A percentile compares a stretch with the other conserved stretches of the same genome.
Conservation (phyloP, 2,113 vertebrate species). For the Poecile atricapillus region DNA sequence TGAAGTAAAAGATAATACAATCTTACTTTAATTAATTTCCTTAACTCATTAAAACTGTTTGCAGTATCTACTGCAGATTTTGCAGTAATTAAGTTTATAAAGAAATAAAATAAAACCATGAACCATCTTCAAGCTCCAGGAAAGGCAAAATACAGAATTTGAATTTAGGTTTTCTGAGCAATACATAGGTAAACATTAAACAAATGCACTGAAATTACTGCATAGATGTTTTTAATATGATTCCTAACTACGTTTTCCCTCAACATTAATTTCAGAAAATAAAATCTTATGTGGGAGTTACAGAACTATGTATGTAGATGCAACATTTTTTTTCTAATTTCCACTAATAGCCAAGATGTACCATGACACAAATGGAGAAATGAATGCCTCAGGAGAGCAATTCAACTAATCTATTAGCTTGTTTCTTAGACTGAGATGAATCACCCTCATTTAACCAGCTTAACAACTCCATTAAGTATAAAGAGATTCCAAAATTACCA, state of each 20-base stretch:
- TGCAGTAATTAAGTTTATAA: background rate
- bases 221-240: background rate
- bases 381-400: background rate
- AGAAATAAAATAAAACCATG: background rate
- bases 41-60: background rate
- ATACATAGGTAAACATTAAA: background rate
- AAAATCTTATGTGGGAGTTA: background rate
- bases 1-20: conserved; percentile 5
- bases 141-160: background rate
- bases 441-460: background rate
- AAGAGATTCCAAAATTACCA: background rate
- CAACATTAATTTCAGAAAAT: background rate
- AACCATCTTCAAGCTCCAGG: background rate
- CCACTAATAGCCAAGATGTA: background rate
- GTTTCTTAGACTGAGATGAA: background rate
- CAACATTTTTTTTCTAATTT: background rate
- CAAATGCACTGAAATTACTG: background rate
- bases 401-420: background rate
- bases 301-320: fast-evolving
- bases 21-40: background rate
- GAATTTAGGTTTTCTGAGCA: background rate
- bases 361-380: background rate
- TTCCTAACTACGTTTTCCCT: background rate
- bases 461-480: background rate
- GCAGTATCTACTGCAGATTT: background rate